Base-by-base conservation (phyloP, 2,888 invertebrate species). In the Criorhina ranunculi region DNA sequence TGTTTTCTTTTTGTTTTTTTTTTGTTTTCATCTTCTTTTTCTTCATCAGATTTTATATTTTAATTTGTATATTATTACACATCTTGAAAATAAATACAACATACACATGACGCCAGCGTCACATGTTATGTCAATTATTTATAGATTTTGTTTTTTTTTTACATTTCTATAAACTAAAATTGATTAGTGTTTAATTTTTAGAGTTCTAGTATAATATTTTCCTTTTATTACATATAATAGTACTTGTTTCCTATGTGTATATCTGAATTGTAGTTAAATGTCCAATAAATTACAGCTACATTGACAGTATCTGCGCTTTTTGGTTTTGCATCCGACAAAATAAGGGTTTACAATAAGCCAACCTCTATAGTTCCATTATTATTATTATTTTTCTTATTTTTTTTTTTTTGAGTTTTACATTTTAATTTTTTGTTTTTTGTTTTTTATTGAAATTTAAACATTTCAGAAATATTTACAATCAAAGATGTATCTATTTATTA, bases 21-120 rank as follows among this genome's bases (percentile, higher is more conserved):
- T 60, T 76, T 76, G 67, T 81, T 77, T 66, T 70, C 17, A 12
- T 53, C 40, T 35, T 35, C 17, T 15, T 46, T 31, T 24, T 62
- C 70, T 80, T 78, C 57, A 77, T 78, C 67, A 73, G 78, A 77
- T 82, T 86, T 86, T 66, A 66, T 77, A 82, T 86, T 82, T 24
- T 82, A 72, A 78, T 78, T 86, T 86, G 72, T 78, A 73, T 86
- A 78, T 86, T 82, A 80, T 73, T 82, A 82, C 82, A 86, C 73
- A 82, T 86, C 64, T 82, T 86, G 79, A 87, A 87, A 86, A 75
- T 78, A 86, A 86, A 82, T 81, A 86, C 86, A 86, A 83, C 72
- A 86, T 53, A 75, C 69, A 66, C 86, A 49, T 87, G 82, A 87
- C 87, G 87, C 87, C 87, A 87, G 87, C 87, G 87, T 87, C 86